phyloP scores from a whole-genome alignment of 2,797 vertebrate genomes.

The Miichthys miiuy region DNA sequence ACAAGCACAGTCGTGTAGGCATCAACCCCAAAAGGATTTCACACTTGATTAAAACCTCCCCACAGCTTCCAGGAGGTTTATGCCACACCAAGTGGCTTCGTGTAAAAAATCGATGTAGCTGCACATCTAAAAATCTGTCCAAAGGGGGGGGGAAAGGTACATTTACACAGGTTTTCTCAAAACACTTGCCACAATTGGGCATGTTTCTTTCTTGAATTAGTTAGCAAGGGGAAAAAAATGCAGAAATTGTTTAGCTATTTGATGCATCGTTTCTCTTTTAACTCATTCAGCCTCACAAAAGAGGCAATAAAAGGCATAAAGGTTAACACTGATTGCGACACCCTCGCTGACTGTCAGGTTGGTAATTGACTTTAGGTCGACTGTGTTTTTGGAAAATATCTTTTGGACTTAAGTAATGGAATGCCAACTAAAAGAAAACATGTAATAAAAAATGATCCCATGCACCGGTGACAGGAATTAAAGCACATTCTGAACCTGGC shows the following conservation, averaged over 20 bases:
- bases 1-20: conserved; percentile 73
- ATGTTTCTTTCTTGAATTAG: conserved; percentile 43
- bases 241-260: conserved; percentile 26
- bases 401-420: conserved; percentile 53
- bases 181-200: conserved; percentile 42
- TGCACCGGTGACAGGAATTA: conserved; percentile 54
- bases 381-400: conserved; percentile 54
- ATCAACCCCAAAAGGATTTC: conserved; percentile 83
- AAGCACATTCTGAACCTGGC: conserved; percentile 54
- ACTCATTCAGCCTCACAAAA: conserved; percentile 35
- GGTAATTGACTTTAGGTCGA: conserved; percentile 60
- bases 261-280: conserved; percentile 37
- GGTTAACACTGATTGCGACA: conserved; percentile 46
- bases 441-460: conserved; percentile 53
- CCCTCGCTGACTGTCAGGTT: conserved; percentile 42
- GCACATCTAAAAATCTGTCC: conserved; percentile 52
- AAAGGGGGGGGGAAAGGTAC: neutral
- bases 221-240: conserved; percentile 14
- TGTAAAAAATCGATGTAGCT: conserved; percentile 56
- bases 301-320: conserved; percentile 48
- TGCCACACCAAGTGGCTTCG: conserved; percentile 69
- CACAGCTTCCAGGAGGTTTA: conserved; percentile 82
- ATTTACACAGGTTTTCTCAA: conserved; percentile 43
- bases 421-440: conserved; percentile 63
- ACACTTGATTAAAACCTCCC: conserved; percentile 85